Percentiles rank a stretch among this genome's conserved stretches.
phyloP scores from a whole-genome alignment of 2,113 vertebrate genomes.

The Tursiops truncatus region DNA sequence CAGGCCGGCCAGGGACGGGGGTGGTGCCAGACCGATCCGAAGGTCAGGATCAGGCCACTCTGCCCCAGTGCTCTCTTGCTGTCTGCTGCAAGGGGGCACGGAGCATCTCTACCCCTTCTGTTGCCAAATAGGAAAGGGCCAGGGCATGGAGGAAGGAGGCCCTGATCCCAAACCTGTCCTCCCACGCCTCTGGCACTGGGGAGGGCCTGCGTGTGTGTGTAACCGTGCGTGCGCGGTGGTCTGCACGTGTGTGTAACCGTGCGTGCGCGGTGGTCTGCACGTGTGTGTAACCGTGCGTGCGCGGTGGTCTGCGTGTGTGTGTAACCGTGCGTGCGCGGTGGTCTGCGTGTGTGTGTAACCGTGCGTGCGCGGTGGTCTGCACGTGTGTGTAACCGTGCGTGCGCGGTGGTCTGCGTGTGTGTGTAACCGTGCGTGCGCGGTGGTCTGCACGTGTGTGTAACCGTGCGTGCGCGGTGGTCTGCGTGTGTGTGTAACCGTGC shows the following conservation, averaged over 20 bases:
- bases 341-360: no score
- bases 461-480: neutral
- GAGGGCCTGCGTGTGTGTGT: constrained; percentile 37
- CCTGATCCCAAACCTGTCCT: constrained; percentile 33
- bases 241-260: neutral
- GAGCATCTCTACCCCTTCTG: constrained; percentile 31
- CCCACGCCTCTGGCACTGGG: constrained; percentile 8
- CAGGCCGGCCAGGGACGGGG: neutral
- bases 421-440: no score
- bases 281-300: constrained; percentile 27
- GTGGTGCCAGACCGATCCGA: neutral
- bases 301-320: neutral
- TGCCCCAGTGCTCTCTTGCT: neutral
- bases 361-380: neutral
- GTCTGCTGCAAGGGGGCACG: constrained; percentile 11
- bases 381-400: no score
- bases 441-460: no score
- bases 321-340: no score
- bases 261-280: neutral
- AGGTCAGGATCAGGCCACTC: constrained; percentile 2
- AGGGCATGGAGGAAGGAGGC: constrained; percentile 9
- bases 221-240: constrained; percentile 14
- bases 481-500: constrained; percentile 25
- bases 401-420: no score
- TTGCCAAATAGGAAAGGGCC: constrained; percentile 71